Evolutionary conservation across 1,140 invertebrate genomes (phyloP).

Genomic region (Ptiloglossa arizonensis): DNA sequence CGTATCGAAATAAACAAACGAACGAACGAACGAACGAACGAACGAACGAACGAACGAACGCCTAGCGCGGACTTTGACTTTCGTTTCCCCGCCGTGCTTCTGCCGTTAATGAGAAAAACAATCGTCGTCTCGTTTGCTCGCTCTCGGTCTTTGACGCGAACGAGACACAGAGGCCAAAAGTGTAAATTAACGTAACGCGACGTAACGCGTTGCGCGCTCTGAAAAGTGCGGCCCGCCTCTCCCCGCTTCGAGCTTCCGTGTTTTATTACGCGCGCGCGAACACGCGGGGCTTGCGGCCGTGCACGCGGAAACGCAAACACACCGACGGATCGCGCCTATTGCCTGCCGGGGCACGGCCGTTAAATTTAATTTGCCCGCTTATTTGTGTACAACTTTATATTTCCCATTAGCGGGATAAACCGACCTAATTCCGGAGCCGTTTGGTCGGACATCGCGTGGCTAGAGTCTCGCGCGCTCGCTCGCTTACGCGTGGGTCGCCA

Average conservation of each 20-base stretch:
- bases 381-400: constrained; percentile 79
- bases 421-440: constrained; percentile 73
- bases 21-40: too few species aligned
- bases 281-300: too few species aligned
- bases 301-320: constrained; percentile 74
- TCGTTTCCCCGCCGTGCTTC: constrained; percentile 9
- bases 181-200: constrained; percentile 62
- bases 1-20: constrained; percentile 10
- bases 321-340: constrained; percentile 76
- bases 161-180: constrained; percentile 57
- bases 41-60: too few species aligned
- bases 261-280: constrained; percentile 74
- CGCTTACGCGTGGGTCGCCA: background rate
- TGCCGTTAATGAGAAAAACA: constrained; percentile 30
- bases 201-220: background rate
- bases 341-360: constrained; percentile 65
- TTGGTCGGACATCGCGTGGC: background rate
- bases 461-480: too few species aligned
- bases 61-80: constrained; percentile 3
- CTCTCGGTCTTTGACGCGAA: constrained; percentile 34
- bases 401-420: constrained; percentile 80
- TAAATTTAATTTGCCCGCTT: constrained; percentile 78
- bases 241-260: constrained; percentile 50
- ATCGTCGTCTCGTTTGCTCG: constrained; percentile 22
- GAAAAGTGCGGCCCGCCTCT: constrained; percentile 43